Evolutionary conservation across 2,797 vertebrate species (phyloP).

Genomic region (Hoplostethus mediterraneus): DNA sequence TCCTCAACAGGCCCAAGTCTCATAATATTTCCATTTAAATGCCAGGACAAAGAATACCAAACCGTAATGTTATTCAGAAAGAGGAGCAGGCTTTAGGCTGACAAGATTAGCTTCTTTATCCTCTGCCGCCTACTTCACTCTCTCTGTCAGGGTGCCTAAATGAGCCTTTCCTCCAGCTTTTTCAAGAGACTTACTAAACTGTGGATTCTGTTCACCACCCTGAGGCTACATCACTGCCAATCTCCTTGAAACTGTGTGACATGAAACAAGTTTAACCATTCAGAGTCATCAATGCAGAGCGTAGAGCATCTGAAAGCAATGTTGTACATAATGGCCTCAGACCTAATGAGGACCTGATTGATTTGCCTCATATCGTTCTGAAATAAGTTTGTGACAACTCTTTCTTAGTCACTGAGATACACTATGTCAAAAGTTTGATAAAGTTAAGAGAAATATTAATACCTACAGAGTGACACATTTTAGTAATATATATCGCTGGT

Average conservation of each 20-base stretch:
- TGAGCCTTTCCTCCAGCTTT: constrained; percentile 74
- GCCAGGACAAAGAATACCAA: constrained; percentile 77
- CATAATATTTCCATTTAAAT: constrained; percentile 80
- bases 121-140: constrained; percentile 77
- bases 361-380: constrained; percentile 18
- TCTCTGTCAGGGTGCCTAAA: constrained; percentile 73
- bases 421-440: neutral
- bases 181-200: constrained; percentile 70
- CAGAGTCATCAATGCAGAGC: constrained; percentile 40
- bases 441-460: no score
- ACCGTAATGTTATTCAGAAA: constrained; percentile 74
- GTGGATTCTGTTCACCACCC: constrained; percentile 61
- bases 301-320: constrained; percentile 44
- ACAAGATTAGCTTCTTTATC: constrained; percentile 83
- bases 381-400: constrained; percentile 3
- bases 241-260: constrained; percentile 48
- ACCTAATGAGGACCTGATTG: constrained; percentile 41
- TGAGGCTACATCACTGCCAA: constrained; percentile 57
- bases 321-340: constrained; percentile 34
- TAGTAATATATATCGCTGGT: neutral
- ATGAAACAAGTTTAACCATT: constrained; percentile 59
- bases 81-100: constrained; percentile 75
- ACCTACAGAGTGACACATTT: neutral
- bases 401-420: neutral
- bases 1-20: constrained; percentile 73